phyloP scores from a whole-genome alignment of 1,140 invertebrate species.

The Sarcophaga bullata region DNA sequence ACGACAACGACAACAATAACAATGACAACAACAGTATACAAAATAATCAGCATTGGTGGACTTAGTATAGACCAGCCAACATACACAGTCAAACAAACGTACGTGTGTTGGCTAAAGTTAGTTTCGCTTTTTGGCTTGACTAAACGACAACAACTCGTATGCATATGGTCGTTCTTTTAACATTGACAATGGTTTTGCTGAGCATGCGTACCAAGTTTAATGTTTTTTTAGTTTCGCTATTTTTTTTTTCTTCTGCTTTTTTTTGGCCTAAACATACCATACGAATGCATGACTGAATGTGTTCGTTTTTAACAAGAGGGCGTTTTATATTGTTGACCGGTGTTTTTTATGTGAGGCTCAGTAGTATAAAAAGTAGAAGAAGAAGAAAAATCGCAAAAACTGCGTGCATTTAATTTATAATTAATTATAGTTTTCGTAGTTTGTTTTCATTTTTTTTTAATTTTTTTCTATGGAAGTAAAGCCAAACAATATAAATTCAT shows the following conservation, averaged over 20 bases:
- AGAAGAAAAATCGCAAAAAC: too few relatives aligned
- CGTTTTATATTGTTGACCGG: neutral
- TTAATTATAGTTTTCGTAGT: slow-evolving; percentile 4
- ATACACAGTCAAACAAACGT: neutral
- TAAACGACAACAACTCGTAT: neutral
- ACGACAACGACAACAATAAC: neutral
- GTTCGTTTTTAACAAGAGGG: slow-evolving; percentile 1
- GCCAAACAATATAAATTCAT: slow-evolving; percentile 1
- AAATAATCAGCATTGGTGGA: too few relatives aligned
- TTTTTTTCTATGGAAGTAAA: neutral
- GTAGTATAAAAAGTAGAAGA: neutral
- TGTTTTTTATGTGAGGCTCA: neutral
- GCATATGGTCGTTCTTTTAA: slow-evolving; percentile 22
- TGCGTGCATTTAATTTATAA: slow-evolving; percentile 39
- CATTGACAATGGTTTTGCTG: slow-evolving; percentile 50
- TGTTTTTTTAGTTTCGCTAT: slow-evolving; percentile 8
- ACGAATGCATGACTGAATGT: neutral
- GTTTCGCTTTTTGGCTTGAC: slow-evolving; percentile 46
- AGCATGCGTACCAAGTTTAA: slow-evolving; percentile 55
- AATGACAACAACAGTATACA: too few relatives aligned
- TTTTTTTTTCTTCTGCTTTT: neutral
- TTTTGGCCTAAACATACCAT: neutral
- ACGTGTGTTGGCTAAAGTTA: slow-evolving; percentile 5
- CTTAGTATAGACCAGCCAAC: too few relatives aligned
- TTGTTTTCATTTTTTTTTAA: too few relatives aligned